phyloP scores from a whole-genome alignment of 2,797 vertebrate species.

The Liasis olivaceus region DNA sequence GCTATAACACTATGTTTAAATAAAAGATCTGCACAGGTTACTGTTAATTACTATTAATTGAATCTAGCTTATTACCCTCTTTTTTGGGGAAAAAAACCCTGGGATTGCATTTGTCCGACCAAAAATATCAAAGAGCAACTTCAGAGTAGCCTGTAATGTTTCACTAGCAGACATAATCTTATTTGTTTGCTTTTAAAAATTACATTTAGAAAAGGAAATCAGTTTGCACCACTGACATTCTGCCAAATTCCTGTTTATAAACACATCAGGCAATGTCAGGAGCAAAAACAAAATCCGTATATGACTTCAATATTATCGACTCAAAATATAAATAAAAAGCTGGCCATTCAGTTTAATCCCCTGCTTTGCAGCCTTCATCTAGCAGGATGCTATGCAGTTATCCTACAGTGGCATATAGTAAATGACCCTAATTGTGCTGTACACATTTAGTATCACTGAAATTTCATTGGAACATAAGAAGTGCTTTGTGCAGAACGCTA shows the following conservation, averaged over 20 bases:
- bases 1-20: conserved; percentile 49
- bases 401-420: conserved; percentile 15
- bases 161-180: conserved; percentile 80
- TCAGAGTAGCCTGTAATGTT: conserved; percentile 76
- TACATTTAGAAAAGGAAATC: conserved; percentile 82
- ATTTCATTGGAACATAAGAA: conserved; percentile 55
- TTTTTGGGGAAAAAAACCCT: conserved; percentile 40
- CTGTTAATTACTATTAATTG: conserved; percentile 65
- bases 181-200: conserved; percentile 82
- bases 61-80: conserved; percentile 66
- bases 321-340: conserved; percentile 64
- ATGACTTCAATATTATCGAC: conserved; percentile 69
- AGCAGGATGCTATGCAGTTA: conserved; percentile 16
- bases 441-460: conserved; percentile 38
- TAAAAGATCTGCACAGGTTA: conserved; percentile 20
- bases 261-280: conserved; percentile 72
- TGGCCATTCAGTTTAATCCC: conserved; percentile 34
- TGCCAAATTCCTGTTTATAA: conserved; percentile 82
- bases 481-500: conserved; percentile 55
- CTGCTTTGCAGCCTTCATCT: conserved; percentile 45
- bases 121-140: conserved; percentile 60
- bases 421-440: conserved; percentile 39
- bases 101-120: conserved; percentile 67
- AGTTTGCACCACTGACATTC: conserved; percentile 77
- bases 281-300: conserved; percentile 56